Percentiles rank a stretch among this genome's conserved stretches.
These are phyloP conservation scores for Lagenorhynchus albirostris DNA, from an alignment of 2,113 vertebrate genomes.

Conservation along the genomic window DNA sequence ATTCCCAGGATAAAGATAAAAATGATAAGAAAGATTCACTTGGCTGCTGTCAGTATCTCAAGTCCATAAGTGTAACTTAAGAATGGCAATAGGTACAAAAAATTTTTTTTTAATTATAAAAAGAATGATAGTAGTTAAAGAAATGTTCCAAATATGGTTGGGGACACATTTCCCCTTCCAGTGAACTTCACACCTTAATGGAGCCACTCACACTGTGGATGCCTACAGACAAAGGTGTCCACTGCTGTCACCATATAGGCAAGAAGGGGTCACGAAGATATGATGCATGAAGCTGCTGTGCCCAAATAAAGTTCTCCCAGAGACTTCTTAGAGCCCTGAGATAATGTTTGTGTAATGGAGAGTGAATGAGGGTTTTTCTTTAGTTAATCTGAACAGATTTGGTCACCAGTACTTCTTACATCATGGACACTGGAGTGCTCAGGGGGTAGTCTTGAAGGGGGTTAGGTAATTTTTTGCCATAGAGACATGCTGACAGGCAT, in stretches of 20 bases:
- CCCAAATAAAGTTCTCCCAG: background rate
- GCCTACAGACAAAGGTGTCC: background rate
- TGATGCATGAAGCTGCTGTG: background rate
- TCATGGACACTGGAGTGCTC: background rate
- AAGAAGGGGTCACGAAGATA: background rate
- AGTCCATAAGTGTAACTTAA: background rate
- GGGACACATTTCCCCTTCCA: background rate
- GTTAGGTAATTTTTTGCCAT: background rate
- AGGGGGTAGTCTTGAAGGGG: background rate
- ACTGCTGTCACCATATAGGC: no score
- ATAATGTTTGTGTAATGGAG: background rate
- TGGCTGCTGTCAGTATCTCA: background rate
- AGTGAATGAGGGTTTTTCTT: background rate
- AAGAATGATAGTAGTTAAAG: background rate
- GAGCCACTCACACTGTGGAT: background rate
- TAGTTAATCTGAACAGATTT: background rate
- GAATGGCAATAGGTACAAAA: background rate
- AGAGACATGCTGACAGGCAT: background rate
- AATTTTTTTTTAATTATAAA: background rate
- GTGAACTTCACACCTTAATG: background rate
- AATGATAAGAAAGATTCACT: background rate
- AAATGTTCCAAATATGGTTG: background rate
- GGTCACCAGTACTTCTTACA: background rate
- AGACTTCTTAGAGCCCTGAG: background rate
- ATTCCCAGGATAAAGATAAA: background rate